Evolutionary conservation across 2,113 vertebrate genomes (phyloP).

Genomic region (Podarcis muralis): DNA sequence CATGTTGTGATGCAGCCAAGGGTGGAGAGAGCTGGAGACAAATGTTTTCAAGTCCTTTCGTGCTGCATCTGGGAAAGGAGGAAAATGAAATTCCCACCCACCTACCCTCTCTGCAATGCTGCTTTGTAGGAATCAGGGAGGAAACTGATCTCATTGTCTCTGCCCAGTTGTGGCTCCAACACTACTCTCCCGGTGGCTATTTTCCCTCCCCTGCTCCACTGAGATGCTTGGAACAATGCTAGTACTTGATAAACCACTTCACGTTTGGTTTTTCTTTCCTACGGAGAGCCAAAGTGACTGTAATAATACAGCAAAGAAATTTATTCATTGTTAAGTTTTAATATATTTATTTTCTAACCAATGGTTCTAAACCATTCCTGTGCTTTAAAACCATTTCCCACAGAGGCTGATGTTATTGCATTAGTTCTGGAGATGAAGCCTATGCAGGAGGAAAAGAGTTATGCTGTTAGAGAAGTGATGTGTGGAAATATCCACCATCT

Average conservation of each 20-base stretch:
- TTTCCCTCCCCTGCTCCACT: too few species aligned
- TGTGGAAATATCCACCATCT: neutral
- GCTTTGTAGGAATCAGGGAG: neutral
- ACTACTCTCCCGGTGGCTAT: neutral
- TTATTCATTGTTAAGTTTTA: constrained; percentile 64
- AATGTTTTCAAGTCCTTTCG: neutral
- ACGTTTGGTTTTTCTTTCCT: constrained; percentile 64
- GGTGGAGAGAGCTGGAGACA: neutral
- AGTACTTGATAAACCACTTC: neutral
- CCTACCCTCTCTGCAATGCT: neutral
- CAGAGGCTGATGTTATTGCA: constrained; percentile 50
- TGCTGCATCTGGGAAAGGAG: neutral
- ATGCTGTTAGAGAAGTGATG: neutral
- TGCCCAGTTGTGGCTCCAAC: neutral
- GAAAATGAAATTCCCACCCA: neutral
- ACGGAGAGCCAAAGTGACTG: constrained; percentile 63
- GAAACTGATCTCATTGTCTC: neutral
- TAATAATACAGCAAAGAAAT: constrained; percentile 66
- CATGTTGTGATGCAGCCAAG: too few species aligned
- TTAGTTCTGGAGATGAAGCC: constrained; percentile 62
- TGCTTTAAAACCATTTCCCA: constrained; percentile 62
- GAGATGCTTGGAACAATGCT: neutral
- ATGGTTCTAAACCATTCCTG: constrained; percentile 57
- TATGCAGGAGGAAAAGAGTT: constrained; percentile 23
- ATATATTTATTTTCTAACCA: constrained; percentile 70